Evolutionary conservation across 30 jellyfish, hydroid and myxozoan genomes (phyloP).

Genomic region (Cassiopea andromeda): DNA sequence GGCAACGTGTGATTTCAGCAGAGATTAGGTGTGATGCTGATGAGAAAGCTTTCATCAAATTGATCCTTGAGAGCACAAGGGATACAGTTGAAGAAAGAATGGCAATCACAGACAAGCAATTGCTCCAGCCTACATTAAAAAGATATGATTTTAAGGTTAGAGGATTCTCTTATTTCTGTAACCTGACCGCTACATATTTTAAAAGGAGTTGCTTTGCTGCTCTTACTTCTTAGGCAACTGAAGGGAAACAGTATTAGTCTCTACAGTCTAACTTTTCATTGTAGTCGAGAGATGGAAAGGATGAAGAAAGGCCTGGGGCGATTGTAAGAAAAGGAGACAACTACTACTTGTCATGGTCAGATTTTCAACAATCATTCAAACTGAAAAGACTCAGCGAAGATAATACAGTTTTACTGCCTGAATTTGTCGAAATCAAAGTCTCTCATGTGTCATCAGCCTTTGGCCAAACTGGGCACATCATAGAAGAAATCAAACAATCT

Average conservation of each 20-base stretch:
- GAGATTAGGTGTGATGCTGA: constrained; percentile 12
- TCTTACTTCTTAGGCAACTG: no score
- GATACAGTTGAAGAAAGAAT: constrained; percentile 13
- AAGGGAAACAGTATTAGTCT: not conserved
- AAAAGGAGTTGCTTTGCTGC: no score
- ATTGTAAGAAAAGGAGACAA: constrained; percentile 1
- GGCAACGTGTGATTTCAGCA: constrained; percentile 5
- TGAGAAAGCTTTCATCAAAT: not conserved
- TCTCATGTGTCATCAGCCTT: constrained; percentile 17
- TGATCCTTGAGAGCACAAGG: not conserved
- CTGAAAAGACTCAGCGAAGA: not conserved
- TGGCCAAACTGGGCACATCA: constrained; percentile 10
- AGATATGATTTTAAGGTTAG: constrained; percentile 9
- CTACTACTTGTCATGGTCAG: constrained; percentile 58
- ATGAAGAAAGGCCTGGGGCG: not conserved
- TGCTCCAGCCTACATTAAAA: constrained; percentile 4
- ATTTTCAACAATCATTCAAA: not conserved
- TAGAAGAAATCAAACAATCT: constrained; percentile 16
- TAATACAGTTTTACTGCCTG: not conserved
- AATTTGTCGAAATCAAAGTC: constrained; percentile 20
- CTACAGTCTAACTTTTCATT: not conserved
- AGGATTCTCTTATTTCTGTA: not conserved
- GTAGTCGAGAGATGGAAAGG: not conserved
- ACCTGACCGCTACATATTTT: no score
- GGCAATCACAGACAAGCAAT: not conserved